Base-by-base conservation (phyloP, 2,113 vertebrate species). In the Alexandromys fortis region DNA sequence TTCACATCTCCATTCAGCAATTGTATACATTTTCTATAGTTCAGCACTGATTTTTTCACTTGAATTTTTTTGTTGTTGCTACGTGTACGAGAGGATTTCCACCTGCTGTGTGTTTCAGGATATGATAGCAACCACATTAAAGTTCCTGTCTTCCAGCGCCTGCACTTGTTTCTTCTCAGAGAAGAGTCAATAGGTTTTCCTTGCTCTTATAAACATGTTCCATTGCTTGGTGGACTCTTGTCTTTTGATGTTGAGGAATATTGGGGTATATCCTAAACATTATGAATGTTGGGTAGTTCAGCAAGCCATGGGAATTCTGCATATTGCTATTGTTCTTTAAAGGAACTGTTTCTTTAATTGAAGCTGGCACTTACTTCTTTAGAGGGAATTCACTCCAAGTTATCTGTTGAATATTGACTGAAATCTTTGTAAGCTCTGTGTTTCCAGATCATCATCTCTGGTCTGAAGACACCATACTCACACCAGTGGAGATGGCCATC, bases 141-240 rank as follows among this genome's bases (percentile, higher is more conserved):
- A 76, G 77, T 61, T 19, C 14, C 82, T 63, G 8, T 42, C 26
- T 68, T 89, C 86, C 81, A 55, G 45, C 89, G 86, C 61, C 5
- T 94, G 45, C 33, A 58, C 67, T 30, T 87, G 42, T 55, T 90
- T 88, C 17, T 45, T 92, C 65, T 65, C 33, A 17, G 26, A 28
- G 76, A 65, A 95, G 17, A 76, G 3, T 24, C 70, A 83, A 28
- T 68, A 38, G 5, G n/a, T 86, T 83, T 94, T 89, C 52, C 70
- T 89, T 93, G 86, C 38, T 76, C 47, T 78, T 92, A 52, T 89
- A 91, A 97, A 95, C 67, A 91, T n/a, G 26, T 13, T 9, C 49
- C 22, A 58, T 55, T 92, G 58, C 8, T 83, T 78, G 45, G 21
- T 70, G 42, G 42, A 5, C 30, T 17, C 33, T 45, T 33, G 14